Evolutionary conservation across 2,113 vertebrate species (phyloP), one percentile per base, ranked within the genome.

Genomic region (Morone saxatilis): DNA sequence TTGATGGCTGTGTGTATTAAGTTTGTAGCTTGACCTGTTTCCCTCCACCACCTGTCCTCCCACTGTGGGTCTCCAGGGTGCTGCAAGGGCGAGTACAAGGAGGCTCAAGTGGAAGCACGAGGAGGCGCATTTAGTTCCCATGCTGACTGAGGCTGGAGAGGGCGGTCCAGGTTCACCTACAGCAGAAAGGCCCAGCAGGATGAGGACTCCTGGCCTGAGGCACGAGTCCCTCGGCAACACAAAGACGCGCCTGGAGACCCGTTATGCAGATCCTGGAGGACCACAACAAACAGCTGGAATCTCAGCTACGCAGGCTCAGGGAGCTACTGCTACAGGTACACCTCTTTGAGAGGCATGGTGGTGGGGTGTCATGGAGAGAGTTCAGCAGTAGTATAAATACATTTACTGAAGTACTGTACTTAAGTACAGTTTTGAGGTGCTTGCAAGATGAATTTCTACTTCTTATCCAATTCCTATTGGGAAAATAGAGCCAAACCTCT

Each of bases 181-280:
- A 0, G 89, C 91, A 0, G 94, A 93, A 1, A 97, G 94, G n/a
- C n/a, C 22, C 92, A 95, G 1, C 93, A 86, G 20, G 98, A 98
- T 0, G 96, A 98, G 1, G 98, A 99, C 91, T 97, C 99, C 9
- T 94, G 99, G 91, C 98, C 98, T 0, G 98, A 99, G 76, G 98
- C 98, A 0, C 95, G 98, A 5, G 96, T 99, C 74, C 96, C 99
- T 4, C 95, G 98, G 41, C 98, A 99, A 87, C 98, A 99, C 95
- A 99, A 99, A 99, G 93, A 97, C 96, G 45, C 97, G 97, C n/a
- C 95, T 99, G 87, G 98, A 99, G 94, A 99, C 98, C 0, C 97
- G 98, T 13, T 13, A 99, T 99, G 98, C 97, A 99, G 95, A 99
- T 99, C 90, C 94, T 99, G 78, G 98, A 99, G 88, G 98, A 99